Base-by-base conservation (phyloP, 2,888 invertebrate genomes). In the Parnassius mnemosyne region DNA sequence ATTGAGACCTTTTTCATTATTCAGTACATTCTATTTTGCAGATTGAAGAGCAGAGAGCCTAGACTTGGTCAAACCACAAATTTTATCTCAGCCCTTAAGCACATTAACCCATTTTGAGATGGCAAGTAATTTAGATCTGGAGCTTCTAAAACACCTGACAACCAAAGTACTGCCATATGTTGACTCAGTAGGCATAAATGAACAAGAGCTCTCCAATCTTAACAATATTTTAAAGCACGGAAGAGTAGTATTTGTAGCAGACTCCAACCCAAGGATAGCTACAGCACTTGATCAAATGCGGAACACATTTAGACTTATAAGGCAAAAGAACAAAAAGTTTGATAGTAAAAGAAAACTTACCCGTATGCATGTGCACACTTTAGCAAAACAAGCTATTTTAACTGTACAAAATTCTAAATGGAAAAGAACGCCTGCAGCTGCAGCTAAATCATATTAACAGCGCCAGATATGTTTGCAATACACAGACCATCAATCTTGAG, bases 171-270 rank as follows among this genome's bases (percentile, higher is more conserved):
- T 97, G 65, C 95, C 96, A 0, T 94, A 93, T 75, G 93, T 95
- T 0, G 96, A 97, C 78, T 97, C 97, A 0, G 88, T 97, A 3
- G 97, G 97, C 3, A 96, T 97, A 96, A 97, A 97, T 76, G 97
- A 97, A 77, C 97, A 97, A 84, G 97, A 97, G 84, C 85, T 97
- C 60, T 94, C 95, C 0, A 97, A 96, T 84, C 82, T 97, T 10
- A 92, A 94, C 64, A 94, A 94, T 78, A 93, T 96, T 3, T 82
- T 96, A 58, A 92, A 93, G 65, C 90, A 93, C 73, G 95, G 95
- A 3, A 94, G 94, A 72, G 93, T 96, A 9, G 95, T 94, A 34
- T 85, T 96, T 9, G 94, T 96, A 0, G 93, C 96, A 0, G 95
- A 97, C 76, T 95, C 96, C 9, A 95, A 95, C 76, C 97, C 97